Conservation (phyloP, 1,140 invertebrate genomes). For the Drosophila eugracilis region DNA sequence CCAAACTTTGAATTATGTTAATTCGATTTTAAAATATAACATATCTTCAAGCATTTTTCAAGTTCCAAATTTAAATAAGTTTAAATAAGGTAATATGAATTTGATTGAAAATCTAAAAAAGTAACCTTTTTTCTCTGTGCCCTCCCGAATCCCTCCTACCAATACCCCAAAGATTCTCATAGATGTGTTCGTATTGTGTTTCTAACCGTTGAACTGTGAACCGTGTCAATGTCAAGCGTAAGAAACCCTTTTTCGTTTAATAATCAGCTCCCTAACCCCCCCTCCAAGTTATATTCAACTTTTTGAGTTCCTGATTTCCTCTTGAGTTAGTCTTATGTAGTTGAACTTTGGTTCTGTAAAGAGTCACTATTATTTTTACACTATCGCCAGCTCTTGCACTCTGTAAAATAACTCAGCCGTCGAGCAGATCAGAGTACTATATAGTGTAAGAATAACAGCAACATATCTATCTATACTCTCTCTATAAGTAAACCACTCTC, state of each 20-base stretch:
- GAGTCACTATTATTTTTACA: slow-evolving; percentile 67
- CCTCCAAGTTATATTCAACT: slow-evolving; percentile 17
- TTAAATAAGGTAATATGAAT: too few species aligned
- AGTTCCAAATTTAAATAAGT: too few species aligned
- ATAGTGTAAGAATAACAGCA: slow-evolving; percentile 72
- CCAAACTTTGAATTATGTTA: too few species aligned
- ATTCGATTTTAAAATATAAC: too few species aligned
- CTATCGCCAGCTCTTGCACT: slow-evolving; percentile 62
- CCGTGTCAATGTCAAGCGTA: slow-evolving; percentile 75
- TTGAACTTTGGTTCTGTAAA: slow-evolving; percentile 41
- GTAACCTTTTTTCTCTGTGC: slow-evolving; percentile 6
- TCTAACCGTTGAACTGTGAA: slow-evolving; percentile 55
- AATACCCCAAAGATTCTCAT: slow-evolving; percentile 33
- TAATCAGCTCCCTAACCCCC: slow-evolving; percentile 9
- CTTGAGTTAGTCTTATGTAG: slow-evolving; percentile 46
- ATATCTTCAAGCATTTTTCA: too few species aligned
- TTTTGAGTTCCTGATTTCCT: slow-evolving; percentile 15
- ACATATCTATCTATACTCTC: slow-evolving; percentile 18
- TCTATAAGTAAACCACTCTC: slow-evolving; percentile 26
- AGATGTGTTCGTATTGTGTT: slow-evolving; percentile 54
- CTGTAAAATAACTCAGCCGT: slow-evolving; percentile 51
- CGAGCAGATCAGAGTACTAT: slow-evolving; percentile 50
- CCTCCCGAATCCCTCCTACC: slow-evolving; percentile 2
- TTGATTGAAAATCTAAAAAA: too few species aligned
- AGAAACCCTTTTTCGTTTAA: slow-evolving; percentile 34